Base-by-base conservation (phyloP, 2,113 vertebrate species). In the Galemys pyrenaicus region DNA sequence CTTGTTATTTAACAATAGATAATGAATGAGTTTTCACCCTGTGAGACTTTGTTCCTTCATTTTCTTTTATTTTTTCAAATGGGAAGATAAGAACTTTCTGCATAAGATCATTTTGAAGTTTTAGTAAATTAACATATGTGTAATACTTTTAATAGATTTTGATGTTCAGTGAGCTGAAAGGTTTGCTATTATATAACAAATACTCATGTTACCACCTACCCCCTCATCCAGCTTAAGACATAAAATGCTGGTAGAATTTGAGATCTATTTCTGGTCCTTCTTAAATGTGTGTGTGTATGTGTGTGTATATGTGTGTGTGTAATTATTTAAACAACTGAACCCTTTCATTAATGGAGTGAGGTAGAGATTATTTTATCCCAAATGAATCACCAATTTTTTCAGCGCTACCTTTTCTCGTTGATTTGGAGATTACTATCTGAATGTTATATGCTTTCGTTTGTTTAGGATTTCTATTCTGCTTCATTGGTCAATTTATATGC, bases 51-150 rank as follows among this genome's bases (percentile, higher is more conserved):
- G 35, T 78, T 20, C n/a, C 30, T 91, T 78, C 17, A 24, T 83
- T 89, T 82, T 22, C 56, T 73, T 87, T n/a, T n/a, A n/a, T n/a
- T 74, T 44, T 85, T 91, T 70, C 71, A 56, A 80, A 44, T 87
- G 37, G 13, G 44, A 85, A 91, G 64, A 81, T 82, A 65, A 37
- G 20, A 60, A 81, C 13, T 37, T n/a, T 58, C 9, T 75, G 86
- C 83, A n/a, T 60, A 41, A 68, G 16, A 79, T 56, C 56, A 39
- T 70, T 87, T 30, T 92, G 62, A 84, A 70, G 41, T 80, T 83
- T 71, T 62, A 90, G 39, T 80, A 60, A 75, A 88, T 78, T 37
- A 83, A 54, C 65, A 56, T 79, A 58, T 51, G 17, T 75, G 11
- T 75, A 62, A 3, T 44, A 41, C 17, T 75, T 80, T 10, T 22